phyloP scores from a whole-genome alignment of 1,140 invertebrate species.

The Stenopsyche tienmushanensis region DNA sequence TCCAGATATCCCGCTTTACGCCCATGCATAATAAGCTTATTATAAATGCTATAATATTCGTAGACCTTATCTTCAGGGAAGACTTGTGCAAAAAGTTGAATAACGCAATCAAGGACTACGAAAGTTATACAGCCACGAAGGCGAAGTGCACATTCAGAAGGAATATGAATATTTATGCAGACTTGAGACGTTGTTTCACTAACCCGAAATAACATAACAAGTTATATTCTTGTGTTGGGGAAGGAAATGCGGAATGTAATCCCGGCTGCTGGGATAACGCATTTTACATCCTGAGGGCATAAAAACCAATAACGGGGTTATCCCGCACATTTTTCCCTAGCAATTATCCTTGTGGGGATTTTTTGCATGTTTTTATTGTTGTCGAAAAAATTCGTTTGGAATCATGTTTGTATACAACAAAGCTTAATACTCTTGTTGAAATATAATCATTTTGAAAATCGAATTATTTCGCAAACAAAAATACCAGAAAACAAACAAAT shows the following conservation, averaged over 20 bases:
- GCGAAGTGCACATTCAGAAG: slow-evolving; percentile 27
- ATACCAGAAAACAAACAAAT: too few relatives aligned
- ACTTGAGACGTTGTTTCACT: slow-evolving; percentile 24
- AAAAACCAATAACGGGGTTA: slow-evolving; percentile 14
- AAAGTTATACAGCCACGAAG: slow-evolving; percentile 13
- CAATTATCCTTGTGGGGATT: neutral
- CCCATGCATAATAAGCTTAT: slow-evolving; percentile 4
- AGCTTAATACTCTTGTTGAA: too few relatives aligned
- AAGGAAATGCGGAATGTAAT: neutral
- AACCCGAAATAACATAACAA: slow-evolving; percentile 19
- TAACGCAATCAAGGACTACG: slow-evolving; percentile 31
- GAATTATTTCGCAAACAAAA: too few relatives aligned
- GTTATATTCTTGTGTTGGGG: neutral
- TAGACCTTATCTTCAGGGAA: too few relatives aligned
- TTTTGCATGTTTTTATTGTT: neutral
- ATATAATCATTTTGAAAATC: too few relatives aligned
- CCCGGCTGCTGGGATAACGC: neutral
- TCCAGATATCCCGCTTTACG: too few relatives aligned
- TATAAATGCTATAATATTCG: slow-evolving; percentile 26
- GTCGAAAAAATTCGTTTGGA: neutral
- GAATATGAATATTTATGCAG: slow-evolving; percentile 39
- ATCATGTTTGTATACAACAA: too few relatives aligned
- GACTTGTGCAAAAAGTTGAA: slow-evolving; percentile 37
- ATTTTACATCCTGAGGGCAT: neutral
- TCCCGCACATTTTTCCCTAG: slow-evolving; percentile 3